Evolutionary conservation across 2,888 invertebrate species (phyloP).

Genomic region (Trimorus sp.): DNA sequence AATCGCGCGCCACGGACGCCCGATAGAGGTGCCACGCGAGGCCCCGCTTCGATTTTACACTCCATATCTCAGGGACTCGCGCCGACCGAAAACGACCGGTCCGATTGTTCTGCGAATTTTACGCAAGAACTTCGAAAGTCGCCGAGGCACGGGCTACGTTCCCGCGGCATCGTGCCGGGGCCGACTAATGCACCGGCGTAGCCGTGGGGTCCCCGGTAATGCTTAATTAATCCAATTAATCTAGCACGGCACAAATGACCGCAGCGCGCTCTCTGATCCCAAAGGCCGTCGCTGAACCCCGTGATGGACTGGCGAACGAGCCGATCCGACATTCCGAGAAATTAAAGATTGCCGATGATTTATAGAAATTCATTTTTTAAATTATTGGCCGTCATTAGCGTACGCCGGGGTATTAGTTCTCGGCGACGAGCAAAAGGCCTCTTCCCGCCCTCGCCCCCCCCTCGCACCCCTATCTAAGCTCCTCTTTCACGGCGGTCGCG

Average conservation of each 20-base stretch:
- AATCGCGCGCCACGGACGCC: conserved; percentile 1
- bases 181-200: conserved; percentile 78
- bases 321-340: conserved; percentile 81
- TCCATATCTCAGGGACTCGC: conserved; percentile 41
- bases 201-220: conserved; percentile 79
- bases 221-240: conserved; percentile 82
- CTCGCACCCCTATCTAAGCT: conserved; percentile 36
- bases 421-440: conserved; percentile 56
- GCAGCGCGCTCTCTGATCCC: conserved; percentile 71
- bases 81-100: conserved; percentile 31
- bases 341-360: conserved; percentile 81
- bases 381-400: conserved; percentile 81
- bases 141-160: conserved; percentile 40
- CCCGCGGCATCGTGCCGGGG: conserved; percentile 57
- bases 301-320: conserved; percentile 77
- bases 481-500: conserved; percentile 54
- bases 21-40: conserved; percentile 4
- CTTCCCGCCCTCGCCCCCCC: conserved; percentile 25
- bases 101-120: conserved; percentile 56
- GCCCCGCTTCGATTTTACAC: conserved; percentile 27
- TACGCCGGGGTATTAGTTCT: conserved; percentile 69
- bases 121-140: conserved; percentile 50
- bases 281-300: conserved; percentile 64
- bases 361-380: conserved; percentile 81
- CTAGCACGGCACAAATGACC: conserved; percentile 81